Percentiles rank a stretch among this genome's conserved stretches.
These are phyloP conservation scores for Phymatocera aterrima DNA, from an alignment of 2,888 invertebrate species.

Conservation along the genomic window DNA sequence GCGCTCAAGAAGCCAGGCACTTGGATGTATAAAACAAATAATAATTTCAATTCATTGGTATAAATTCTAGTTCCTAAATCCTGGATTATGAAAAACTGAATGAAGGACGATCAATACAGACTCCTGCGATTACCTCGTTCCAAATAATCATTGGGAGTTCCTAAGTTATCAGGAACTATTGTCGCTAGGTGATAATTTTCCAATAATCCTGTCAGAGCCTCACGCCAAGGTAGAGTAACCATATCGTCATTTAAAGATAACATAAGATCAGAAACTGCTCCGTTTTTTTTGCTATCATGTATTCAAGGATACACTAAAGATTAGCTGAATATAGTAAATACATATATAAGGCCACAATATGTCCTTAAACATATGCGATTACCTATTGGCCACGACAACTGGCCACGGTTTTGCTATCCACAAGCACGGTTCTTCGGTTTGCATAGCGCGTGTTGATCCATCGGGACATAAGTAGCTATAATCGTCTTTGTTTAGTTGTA, in stretches of 20 bases:
- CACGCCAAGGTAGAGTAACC: slow-evolving; percentile 77
- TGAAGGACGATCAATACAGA: slow-evolving; percentile 10
- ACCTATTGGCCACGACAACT: slow-evolving; percentile 83
- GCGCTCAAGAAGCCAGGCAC: slow-evolving; percentile 71
- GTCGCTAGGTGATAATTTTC: slow-evolving; percentile 77
- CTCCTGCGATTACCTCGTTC: slow-evolving; percentile 72
- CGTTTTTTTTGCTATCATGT: slow-evolving; percentile 67
- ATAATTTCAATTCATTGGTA: slow-evolving; percentile 37
- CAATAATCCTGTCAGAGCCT: slow-evolving; percentile 79
- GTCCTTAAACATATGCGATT: slow-evolving; percentile 49
- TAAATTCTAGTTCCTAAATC: slow-evolving; percentile 48
- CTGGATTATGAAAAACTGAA: not conserved
- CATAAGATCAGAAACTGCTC: slow-evolving; percentile 75
- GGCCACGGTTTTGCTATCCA: slow-evolving; percentile 90
- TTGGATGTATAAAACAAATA: slow-evolving; percentile 46
- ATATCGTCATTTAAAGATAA: slow-evolving; percentile 73
- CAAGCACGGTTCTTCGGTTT: slow-evolving; percentile 80
- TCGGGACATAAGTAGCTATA: slow-evolving; percentile 88
- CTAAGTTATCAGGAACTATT: slow-evolving; percentile 75
- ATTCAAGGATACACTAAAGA: slow-evolving; percentile 48
- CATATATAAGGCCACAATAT: slow-evolving; percentile 12
- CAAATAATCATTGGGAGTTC: slow-evolving; percentile 82
- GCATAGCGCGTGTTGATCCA: slow-evolving; percentile 80
- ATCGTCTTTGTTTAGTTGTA: slow-evolving; percentile 65
- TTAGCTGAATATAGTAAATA: no score